Evolutionary conservation across 2,888 invertebrate species (phyloP).

Genomic region (Seira musarum): DNA sequence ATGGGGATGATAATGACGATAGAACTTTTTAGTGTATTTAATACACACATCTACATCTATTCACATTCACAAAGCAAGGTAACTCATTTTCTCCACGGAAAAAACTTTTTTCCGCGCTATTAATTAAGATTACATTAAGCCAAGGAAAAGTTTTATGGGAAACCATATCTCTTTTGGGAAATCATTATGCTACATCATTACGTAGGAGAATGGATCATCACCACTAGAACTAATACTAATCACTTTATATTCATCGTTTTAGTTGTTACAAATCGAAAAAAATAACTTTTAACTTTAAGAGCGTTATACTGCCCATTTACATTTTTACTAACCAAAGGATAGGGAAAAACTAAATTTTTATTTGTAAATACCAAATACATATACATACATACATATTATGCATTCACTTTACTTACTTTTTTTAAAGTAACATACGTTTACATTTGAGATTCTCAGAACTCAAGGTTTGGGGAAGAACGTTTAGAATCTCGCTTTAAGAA

Average conservation of each 20-base stretch:
- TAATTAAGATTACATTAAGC: neutral
- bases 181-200: neutral
- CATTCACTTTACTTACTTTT: too few species aligned
- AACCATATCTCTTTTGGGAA: slow-evolving; percentile 10
- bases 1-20: neutral
- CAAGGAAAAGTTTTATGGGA: neutral
- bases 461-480: neutral
- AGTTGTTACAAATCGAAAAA: neutral
- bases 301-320: neutral
- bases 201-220: too few species aligned
- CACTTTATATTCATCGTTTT: slow-evolving; percentile 1
- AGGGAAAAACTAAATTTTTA: neutral
- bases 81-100: too few species aligned
- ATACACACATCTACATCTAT: neutral
- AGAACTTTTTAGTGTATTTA: neutral
- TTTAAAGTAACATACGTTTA: too few species aligned
- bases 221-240: neutral
- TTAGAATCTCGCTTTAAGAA: neutral
- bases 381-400: too few species aligned
- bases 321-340: neutral
- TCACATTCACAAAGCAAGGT: too few species aligned
- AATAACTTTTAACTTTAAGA: neutral
- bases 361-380: neutral
- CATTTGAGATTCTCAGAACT: too few species aligned
- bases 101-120: neutral